Base-by-base conservation (phyloP, 2,113 vertebrate genomes). In the Rhinolophus sinicus region DNA sequence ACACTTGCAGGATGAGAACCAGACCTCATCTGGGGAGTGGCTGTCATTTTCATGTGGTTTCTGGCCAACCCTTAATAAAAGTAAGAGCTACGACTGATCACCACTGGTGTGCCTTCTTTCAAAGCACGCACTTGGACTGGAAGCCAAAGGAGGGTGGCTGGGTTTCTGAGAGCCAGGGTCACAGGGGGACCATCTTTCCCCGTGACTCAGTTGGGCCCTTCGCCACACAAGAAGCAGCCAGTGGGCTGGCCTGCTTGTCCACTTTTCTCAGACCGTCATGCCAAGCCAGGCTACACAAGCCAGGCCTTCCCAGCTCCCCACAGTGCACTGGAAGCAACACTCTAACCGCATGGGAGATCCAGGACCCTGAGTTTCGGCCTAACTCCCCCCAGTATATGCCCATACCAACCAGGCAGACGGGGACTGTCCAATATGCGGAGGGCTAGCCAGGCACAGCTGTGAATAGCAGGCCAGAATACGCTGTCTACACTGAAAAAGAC, bases 291-390 rank as follows among this genome's bases (percentile, higher is more conserved):
- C 5, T 30, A 67, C 8, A 12, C 0, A 3, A 50, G 47, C 47
- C 47, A 50, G 47, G 73, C 65, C 8, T 81, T 30, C 16, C 40
- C 0, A 0, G 8, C 11, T 3, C 33, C n/a, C 64, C 0, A 1
- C 1, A 5, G 4, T 13, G 16, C 0, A 0, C 3, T 24, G 33
- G 16, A 52, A 60, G 16, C 24, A 13, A 18, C 35, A 19, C 3
- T 18, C 52, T 44, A 24, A 28, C 12, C 15, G 22, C 75, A 73
- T 10, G 8, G 47, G 3, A 30, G 30, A 86, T 5, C 19, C 62
- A 56, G 40, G 58, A 38, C 24, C 33, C 44, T 54, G 40, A 35
- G 33, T 21, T 72, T 77, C 85, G 38, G 69, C 13, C 67, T 67
- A 54, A 22, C 40, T 18, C 2, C 3, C 4, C 56, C 33, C 16